Conservation (phyloP, 2,113 vertebrate genomes). For the Steatornis caripensis region DNA sequence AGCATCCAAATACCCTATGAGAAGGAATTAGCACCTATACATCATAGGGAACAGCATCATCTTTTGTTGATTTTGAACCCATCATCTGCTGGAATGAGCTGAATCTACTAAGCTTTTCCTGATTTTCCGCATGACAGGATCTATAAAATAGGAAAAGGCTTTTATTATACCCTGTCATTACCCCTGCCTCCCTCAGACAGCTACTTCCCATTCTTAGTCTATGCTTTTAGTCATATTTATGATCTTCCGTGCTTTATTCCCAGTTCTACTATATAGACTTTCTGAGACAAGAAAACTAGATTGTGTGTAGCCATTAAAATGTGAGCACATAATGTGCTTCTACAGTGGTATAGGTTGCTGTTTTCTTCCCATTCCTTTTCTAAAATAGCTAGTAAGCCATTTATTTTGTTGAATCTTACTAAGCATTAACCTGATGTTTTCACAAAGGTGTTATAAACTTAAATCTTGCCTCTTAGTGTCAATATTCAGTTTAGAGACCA, state of each 20-base stretch:
- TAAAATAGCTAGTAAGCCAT: background rate
- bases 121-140: background rate
- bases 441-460: background rate
- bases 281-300: background rate
- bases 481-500: background rate
- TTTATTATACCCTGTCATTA: background rate
- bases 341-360: background rate
- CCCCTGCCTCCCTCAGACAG: background rate
- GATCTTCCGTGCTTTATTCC: background rate
- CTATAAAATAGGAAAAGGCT: background rate
- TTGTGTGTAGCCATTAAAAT: background rate
- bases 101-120: background rate
- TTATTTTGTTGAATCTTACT: background rate
- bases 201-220: background rate
- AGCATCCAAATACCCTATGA: background rate
- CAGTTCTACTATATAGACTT: background rate
- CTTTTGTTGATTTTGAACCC: background rate
- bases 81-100: background rate
- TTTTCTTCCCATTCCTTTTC: background rate
- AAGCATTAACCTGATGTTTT: background rate
- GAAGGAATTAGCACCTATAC: background rate
- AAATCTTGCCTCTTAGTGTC: background rate
- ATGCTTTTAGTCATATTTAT: background rate
- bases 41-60: rapidly evolving
- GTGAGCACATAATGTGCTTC: background rate